phyloP scores from a whole-genome alignment of 2,888 invertebrate species.

The Ectemnius continuus region DNA sequence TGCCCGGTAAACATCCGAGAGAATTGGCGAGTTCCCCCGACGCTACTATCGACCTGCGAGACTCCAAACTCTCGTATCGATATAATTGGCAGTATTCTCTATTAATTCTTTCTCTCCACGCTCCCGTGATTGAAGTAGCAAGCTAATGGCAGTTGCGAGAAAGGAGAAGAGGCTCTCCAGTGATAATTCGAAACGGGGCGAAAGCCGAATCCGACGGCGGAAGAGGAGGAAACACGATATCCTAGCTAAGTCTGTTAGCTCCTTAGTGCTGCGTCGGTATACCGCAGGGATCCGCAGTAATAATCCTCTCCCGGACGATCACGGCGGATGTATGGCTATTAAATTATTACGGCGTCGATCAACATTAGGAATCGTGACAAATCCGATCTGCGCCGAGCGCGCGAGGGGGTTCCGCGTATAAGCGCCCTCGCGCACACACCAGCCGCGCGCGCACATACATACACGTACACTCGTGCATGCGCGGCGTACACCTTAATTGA shows the following conservation, averaged over 20 bases:
- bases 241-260: slow-evolving; percentile 76
- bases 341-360: slow-evolving; percentile 76
- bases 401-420: slow-evolving; percentile 33
- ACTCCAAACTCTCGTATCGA: no score
- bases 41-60: background rate
- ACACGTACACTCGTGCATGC: background rate
- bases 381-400: slow-evolving; percentile 70
- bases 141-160: no score
- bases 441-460: no score
- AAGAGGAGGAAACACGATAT: slow-evolving; percentile 72
- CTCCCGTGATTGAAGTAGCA: no score
- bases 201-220: slow-evolving; percentile 23
- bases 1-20: slow-evolving; percentile 45
- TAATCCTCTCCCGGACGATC: slow-evolving; percentile 68
- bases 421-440: background rate
- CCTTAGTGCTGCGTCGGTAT: slow-evolving; percentile 71
- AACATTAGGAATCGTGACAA: slow-evolving; percentile 76
- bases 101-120: no score
- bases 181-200: slow-evolving; percentile 29
- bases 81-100: no score
- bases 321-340: slow-evolving; percentile 73
- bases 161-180: no score
- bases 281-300: slow-evolving; percentile 67
- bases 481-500: slow-evolving; percentile 54
- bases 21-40: slow-evolving; percentile 20